Conservation (phyloP, 2,797 vertebrate genomes). For the Halcyon smyrnensis region DNA sequence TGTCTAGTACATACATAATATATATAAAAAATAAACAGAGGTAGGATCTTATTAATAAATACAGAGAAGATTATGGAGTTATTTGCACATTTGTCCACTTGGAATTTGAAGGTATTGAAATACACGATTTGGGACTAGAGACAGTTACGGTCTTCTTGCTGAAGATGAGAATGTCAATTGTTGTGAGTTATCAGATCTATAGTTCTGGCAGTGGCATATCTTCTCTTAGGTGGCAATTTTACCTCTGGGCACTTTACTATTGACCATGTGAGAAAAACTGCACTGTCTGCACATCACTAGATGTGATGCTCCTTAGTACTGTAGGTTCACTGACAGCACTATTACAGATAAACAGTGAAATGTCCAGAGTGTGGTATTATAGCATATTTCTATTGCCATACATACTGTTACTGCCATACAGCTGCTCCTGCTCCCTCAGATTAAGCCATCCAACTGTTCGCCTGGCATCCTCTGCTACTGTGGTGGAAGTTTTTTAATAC, state of each 20-base stretch:
- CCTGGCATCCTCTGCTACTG: neutral
- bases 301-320: neutral
- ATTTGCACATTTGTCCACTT: neutral
- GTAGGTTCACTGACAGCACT: neutral
- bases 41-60: neutral
- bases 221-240: neutral
- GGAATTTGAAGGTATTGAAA: neutral
- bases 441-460: neutral
- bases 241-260: neutral
- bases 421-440: neutral
- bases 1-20: neutral
- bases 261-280: neutral
- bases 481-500: neutral
- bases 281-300: neutral
- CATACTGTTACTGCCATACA: neutral
- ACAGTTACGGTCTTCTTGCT: neutral
- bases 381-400: neutral
- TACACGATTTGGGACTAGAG: neutral
- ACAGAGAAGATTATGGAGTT: neutral
- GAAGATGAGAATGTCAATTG: neutral
- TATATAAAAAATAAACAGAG: neutral
- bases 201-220: neutral
- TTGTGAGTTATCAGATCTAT: neutral
- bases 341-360: neutral
- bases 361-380: neutral